phyloP scores from a whole-genome alignment of 2,888 invertebrate species.

The Cabera pusaria region DNA sequence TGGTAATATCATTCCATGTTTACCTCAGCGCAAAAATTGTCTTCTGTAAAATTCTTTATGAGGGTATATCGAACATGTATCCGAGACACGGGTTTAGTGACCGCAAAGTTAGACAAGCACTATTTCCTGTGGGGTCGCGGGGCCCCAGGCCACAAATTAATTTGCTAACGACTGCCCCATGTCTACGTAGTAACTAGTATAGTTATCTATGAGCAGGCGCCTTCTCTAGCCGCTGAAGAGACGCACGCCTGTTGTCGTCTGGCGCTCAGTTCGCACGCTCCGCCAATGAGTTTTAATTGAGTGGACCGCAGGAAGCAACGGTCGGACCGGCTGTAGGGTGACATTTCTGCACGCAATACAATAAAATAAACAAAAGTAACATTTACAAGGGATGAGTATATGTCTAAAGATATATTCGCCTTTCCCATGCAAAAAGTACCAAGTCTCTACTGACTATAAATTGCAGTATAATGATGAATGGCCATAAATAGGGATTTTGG shows the following conservation, averaged over 20 bases:
- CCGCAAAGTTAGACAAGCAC: conserved; percentile 51
- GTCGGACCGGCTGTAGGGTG: conserved; percentile 64
- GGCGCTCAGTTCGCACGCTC: conserved; percentile 72
- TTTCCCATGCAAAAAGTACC: too few species aligned
- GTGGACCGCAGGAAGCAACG: conserved; percentile 69
- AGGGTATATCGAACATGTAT: too few species aligned
- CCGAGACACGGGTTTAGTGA: conserved; percentile 5
- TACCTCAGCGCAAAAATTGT: too few species aligned
- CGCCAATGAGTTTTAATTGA: conserved; percentile 80
- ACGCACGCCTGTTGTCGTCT: conserved; percentile 23
- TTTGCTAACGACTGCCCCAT: too few species aligned
- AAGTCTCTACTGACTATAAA: too few species aligned
- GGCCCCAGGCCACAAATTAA: conserved; percentile 4
- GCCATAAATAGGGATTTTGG: too few species aligned
- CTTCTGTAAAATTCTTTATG: too few species aligned
- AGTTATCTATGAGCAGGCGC: conserved; percentile 25
- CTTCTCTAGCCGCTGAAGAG: conserved; percentile 31
- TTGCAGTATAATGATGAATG: too few species aligned
- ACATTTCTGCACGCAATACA: conserved; percentile 41
- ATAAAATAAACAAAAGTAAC: conserved; percentile 14
- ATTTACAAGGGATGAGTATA: not conserved
- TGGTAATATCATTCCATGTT: too few species aligned
- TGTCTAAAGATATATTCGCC: not conserved
- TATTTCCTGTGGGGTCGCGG: conserved; percentile 66
- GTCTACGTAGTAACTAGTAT: too few species aligned